A percentile compares a stretch with the other conserved stretches of the same genome.
phyloP scores from a whole-genome alignment of 2,797 vertebrate species.

The Gorsachius magnificus region DNA sequence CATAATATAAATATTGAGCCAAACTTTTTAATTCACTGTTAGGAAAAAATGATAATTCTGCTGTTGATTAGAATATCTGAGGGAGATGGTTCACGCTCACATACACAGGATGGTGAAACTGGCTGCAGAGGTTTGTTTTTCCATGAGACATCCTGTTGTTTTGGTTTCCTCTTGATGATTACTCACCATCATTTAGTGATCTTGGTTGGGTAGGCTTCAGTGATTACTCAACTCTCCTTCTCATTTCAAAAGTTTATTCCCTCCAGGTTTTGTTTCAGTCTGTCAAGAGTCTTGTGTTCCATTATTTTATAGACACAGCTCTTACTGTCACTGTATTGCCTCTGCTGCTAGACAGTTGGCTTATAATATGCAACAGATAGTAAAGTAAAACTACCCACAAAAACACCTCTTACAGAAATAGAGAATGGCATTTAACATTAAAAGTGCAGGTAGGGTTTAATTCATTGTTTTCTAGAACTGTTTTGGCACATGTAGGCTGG shows the following conservation, averaged over 20 bases:
- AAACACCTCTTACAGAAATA: not conserved
- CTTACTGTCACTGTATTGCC: not conserved
- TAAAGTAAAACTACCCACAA: not conserved
- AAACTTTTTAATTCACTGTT: not conserved
- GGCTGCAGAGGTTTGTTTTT: not conserved
- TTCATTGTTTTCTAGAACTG: not conserved
- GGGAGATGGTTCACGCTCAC: not conserved
- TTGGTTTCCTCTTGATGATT: not conserved
- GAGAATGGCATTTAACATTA: not conserved
- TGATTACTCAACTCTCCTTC: not conserved
- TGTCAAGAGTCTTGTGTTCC: not conserved
- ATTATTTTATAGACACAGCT: not conserved
- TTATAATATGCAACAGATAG: not conserved
- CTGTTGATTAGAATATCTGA: not conserved
- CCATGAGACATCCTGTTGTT: not conserved
- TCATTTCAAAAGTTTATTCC: slow-evolving; percentile 25
- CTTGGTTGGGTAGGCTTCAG: not conserved
- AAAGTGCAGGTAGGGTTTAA: not conserved
- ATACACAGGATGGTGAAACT: not conserved
- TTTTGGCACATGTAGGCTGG: not conserved
- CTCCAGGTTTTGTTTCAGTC: not conserved
- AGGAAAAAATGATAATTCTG: not conserved
- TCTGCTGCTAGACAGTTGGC: not conserved
- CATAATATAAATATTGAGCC: not conserved
- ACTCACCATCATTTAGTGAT: not conserved